phyloP scores from a whole-genome alignment of 37 sponge, comb jelly and placozoan genomes.

The Aphrocallistes beatrix region DNA sequence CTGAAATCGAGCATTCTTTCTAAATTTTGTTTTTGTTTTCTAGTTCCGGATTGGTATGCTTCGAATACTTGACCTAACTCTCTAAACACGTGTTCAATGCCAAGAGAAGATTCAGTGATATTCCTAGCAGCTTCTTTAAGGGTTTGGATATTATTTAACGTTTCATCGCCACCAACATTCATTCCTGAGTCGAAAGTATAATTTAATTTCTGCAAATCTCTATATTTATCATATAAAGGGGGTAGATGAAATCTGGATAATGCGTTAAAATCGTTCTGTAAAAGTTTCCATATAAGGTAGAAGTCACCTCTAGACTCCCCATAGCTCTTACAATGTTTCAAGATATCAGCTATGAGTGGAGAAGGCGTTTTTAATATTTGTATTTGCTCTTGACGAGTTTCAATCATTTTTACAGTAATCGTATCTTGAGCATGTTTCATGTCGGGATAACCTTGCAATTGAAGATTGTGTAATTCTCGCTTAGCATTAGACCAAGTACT shows the following conservation, averaged over 20 bases:
- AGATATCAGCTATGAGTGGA: background rate
- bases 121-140: background rate
- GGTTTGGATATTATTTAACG: no score
- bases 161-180: no score
- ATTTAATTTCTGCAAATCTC: background rate
- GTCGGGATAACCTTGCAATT: background rate
- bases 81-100: constrained; percentile 22
- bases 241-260: background rate
- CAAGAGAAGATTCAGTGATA: constrained; percentile 14
- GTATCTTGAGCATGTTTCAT: background rate
- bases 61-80: constrained; percentile 15
- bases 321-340: background rate
- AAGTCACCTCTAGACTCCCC: background rate
- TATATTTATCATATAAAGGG: background rate
- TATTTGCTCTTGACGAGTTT: background rate
- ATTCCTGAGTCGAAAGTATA: no score
- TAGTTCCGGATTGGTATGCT: background rate
- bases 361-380: background rate
- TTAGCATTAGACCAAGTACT: background rate
- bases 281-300: background rate
- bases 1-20: background rate
- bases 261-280: background rate
- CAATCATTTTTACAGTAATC: background rate
- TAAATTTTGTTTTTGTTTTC: background rate
- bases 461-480: background rate